phyloP scores from a whole-genome alignment of 1,140 invertebrate genomes.

The Bradysia coprophila region DNA sequence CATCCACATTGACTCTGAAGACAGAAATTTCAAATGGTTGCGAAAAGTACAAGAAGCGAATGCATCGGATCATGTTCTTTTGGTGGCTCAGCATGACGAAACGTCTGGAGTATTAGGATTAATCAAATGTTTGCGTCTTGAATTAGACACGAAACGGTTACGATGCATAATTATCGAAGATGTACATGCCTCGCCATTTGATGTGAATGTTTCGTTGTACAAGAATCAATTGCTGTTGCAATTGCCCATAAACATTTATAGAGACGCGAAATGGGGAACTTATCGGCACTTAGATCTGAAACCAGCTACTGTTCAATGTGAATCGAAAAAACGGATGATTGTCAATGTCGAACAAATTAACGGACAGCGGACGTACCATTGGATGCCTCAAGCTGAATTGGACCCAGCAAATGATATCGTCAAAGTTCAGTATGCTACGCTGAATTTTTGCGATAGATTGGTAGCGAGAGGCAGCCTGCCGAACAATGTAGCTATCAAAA shows the following conservation, averaged over 20 bases:
- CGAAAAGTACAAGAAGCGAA: constrained; percentile 10
- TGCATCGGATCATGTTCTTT: constrained; percentile 8
- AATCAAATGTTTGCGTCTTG: constrained; percentile 19
- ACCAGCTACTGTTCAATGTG: too few species aligned
- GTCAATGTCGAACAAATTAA: constrained; percentile 60
- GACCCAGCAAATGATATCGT: constrained; percentile 24
- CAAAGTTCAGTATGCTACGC: constrained; percentile 39
- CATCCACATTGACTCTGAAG: constrained; percentile 3
- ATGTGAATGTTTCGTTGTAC: constrained; percentile 8
- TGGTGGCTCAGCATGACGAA: constrained; percentile 7
- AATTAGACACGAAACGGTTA: constrained; percentile 12
- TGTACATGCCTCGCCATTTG: constrained; percentile 8
- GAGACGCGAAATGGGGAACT: constrained; percentile 13
- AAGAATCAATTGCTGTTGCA: constrained; percentile 20
- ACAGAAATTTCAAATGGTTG: constrained; percentile 10
- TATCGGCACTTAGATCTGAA: constrained; percentile 25
- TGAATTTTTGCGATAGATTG: constrained; percentile 70
- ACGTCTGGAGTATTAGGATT: constrained; percentile 39
- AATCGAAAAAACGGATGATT: constrained; percentile 40
- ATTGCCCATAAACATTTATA: constrained; percentile 23
- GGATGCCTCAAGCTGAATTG: too few species aligned
- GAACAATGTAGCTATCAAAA: constrained; percentile 33
- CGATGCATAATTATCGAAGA: constrained; percentile 10
- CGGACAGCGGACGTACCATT: too few species aligned
- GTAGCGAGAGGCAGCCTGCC: constrained; percentile 51